Conservation (phyloP, 2,113 vertebrate genomes). For the Anguilla rostrata region DNA sequence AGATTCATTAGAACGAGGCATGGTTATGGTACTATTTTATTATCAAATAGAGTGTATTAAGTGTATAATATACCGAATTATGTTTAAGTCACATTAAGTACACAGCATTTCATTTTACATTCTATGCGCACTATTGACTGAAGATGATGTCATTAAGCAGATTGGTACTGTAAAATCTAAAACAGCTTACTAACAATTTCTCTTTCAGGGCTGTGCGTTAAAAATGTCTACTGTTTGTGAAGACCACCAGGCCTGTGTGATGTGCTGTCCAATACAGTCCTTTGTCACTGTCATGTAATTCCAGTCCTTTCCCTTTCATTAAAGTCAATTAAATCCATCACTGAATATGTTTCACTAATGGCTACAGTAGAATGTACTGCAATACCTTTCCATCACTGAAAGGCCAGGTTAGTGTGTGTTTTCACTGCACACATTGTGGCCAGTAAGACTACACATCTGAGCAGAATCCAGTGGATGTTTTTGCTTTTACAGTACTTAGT, state of each 20-base stretch:
- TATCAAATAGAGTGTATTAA: slow-evolving; percentile 58
- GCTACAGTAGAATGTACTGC: background rate
- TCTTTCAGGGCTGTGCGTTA: background rate
- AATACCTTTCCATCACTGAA: background rate
- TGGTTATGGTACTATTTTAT: slow-evolving; percentile 53
- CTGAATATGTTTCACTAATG: background rate
- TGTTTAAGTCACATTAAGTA: slow-evolving; percentile 47
- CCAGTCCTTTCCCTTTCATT: background rate
- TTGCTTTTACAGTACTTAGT: slow-evolving; percentile 10
- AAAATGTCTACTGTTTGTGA: background rate
- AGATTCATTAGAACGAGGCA: slow-evolving; percentile 19
- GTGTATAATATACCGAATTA: slow-evolving; percentile 42
- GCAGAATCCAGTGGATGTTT: background rate
- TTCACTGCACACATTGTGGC: background rate
- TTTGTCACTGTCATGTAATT: background rate
- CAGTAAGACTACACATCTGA: background rate
- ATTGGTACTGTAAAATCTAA: slow-evolving; percentile 34
- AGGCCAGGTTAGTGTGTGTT: background rate
- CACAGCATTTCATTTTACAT: slow-evolving; percentile 43
- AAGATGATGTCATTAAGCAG: slow-evolving; percentile 19
- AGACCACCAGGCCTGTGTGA: background rate
- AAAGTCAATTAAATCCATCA: background rate
- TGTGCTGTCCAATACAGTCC: background rate
- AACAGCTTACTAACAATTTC: slow-evolving; percentile 12
- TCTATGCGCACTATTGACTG: slow-evolving; percentile 30